These are phyloP conservation scores for Calephelis nemesis DNA, from an alignment of 1,140 invertebrate genomes.

Conservation along the genomic window DNA sequence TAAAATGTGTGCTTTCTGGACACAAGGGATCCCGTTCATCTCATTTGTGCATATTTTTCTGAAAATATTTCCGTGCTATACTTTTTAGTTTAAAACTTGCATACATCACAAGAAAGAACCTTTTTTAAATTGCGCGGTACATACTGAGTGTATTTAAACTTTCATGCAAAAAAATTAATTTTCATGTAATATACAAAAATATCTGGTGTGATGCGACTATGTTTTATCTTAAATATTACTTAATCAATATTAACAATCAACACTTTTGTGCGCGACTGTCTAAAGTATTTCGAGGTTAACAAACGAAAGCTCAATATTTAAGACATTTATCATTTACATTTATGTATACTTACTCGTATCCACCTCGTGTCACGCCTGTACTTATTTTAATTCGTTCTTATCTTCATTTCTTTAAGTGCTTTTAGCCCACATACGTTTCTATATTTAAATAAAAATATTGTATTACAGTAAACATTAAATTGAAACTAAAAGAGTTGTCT, in stretches of 20 bases:
- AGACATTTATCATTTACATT: conserved; percentile 1
- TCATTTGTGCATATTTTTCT: no score
- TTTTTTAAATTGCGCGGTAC: no score
- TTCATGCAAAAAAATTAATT: no score
- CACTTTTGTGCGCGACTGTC: background rate
- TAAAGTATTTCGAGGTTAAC: background rate
- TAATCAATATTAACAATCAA: background rate
- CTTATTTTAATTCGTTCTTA: conserved; percentile 2
- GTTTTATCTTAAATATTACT: no score
- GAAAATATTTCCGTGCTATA: no score
- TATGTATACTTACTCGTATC: background rate
- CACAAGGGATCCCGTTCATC: no score
- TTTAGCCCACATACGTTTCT: background rate
- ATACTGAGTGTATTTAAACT: no score
- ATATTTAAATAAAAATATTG: background rate
- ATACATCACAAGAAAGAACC: no score
- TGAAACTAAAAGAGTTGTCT: background rate
- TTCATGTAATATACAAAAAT: no score
- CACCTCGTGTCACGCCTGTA: background rate
- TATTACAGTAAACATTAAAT: background rate
- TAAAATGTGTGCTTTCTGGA: no score
- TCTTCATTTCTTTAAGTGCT: background rate
- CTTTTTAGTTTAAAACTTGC: no score
- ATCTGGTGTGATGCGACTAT: background rate
- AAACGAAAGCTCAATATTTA: background rate